Conservation (phyloP, 1,140 invertebrate genomes). For the Eulimnadia texana region DNA sequence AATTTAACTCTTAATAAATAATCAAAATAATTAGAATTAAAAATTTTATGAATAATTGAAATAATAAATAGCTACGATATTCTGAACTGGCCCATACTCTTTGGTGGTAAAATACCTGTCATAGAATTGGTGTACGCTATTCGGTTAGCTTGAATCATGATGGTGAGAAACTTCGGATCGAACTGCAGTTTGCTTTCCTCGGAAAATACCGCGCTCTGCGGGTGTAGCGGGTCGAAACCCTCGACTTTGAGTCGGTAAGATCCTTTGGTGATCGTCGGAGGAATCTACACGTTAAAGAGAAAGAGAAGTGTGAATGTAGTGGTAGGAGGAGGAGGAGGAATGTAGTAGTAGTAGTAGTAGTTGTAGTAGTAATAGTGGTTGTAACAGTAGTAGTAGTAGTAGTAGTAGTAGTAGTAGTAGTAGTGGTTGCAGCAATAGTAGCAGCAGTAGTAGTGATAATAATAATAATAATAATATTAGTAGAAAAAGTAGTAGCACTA, state of each 20-base stretch:
- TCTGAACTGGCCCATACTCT: too few relatives aligned
- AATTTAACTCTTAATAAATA: neutral
- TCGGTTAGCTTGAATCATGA: conserved; percentile 33
- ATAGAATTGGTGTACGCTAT: conserved; percentile 32
- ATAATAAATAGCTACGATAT: too few relatives aligned
- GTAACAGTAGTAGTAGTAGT: too few relatives aligned
- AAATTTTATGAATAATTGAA: neutral
- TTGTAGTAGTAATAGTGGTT: too few relatives aligned
- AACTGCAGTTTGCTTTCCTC: conserved; percentile 28
- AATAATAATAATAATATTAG: too few relatives aligned
- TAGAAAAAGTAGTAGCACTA: too few relatives aligned
- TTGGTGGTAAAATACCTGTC: conserved; percentile 23
- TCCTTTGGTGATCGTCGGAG: conserved; percentile 24
- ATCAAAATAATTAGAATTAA: conserved; percentile 1
- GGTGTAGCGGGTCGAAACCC: conserved; percentile 27
- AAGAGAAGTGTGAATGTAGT: too few relatives aligned
- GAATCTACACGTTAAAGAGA: conserved; percentile 23
- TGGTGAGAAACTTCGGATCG: conserved; percentile 32
- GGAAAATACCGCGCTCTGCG: conserved; percentile 29
- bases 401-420: too few relatives aligned
- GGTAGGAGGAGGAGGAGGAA: too few relatives aligned
- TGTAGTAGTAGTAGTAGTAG: neutral
- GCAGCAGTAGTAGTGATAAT: too few relatives aligned
- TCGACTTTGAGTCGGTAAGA: conserved; percentile 30
- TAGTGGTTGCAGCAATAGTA: too few relatives aligned